Conservation (phyloP, 1,140 invertebrate species). For the Drosophila ambigua region DNA sequence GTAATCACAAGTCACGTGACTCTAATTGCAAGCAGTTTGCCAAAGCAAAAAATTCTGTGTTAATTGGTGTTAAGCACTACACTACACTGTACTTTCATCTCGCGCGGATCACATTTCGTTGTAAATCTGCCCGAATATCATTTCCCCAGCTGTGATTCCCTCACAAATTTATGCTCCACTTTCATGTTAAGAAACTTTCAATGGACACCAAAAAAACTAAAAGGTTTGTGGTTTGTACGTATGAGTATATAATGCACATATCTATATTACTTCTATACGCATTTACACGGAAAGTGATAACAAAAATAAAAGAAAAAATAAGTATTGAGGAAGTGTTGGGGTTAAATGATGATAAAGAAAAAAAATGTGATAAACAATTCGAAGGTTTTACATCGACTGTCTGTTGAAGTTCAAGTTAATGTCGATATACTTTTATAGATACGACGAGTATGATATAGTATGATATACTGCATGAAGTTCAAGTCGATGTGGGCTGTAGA, state of each 20-base stretch:
- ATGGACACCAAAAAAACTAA: slow-evolving; percentile 83
- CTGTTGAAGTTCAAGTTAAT: slow-evolving; percentile 43
- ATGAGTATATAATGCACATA: not conserved
- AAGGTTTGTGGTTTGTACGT: slow-evolving; percentile 51
- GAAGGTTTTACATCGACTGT: slow-evolving; percentile 27
- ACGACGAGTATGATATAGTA: no score
- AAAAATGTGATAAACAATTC: slow-evolving; percentile 40
- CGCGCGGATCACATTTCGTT: slow-evolving; percentile 14
- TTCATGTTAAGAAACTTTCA: slow-evolving; percentile 83
- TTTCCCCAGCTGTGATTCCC: slow-evolving; percentile 75
- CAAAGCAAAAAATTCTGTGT: slow-evolving; percentile 29
- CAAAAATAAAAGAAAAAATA: slow-evolving; percentile 2
- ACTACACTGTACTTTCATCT: slow-evolving; percentile 2
- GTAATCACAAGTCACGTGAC: slow-evolving; percentile 61
- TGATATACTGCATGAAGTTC: slow-evolving; percentile 28
- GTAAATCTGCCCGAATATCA: slow-evolving; percentile 68
- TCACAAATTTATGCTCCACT: slow-evolving; percentile 81
- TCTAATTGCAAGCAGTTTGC: slow-evolving; percentile 52
- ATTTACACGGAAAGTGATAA: slow-evolving; percentile 11
- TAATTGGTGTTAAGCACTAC: slow-evolving; percentile 46
- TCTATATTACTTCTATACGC: no score
- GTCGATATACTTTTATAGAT: no score
- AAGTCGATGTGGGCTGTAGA: slow-evolving; percentile 12
- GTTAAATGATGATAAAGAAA: slow-evolving; percentile 37
- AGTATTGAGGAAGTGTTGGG: slow-evolving; percentile 36